Conservation (phyloP, 37 sponge, comb jelly and placozoan genomes). For the Axinella damicornis region DNA sequence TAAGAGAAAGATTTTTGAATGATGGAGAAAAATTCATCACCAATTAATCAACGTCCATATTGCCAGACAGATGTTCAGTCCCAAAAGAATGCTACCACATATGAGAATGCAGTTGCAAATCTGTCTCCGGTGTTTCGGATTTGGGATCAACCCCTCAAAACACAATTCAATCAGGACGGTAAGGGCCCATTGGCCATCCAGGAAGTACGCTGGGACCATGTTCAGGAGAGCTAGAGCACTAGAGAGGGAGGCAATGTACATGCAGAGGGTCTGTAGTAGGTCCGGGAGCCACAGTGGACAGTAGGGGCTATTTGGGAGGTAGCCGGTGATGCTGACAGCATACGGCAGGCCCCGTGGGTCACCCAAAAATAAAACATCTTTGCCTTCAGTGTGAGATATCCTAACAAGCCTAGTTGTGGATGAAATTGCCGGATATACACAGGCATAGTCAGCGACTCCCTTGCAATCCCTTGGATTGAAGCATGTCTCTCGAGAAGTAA, state of each 20-base stretch:
- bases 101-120: constrained; percentile 53
- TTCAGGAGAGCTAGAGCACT: constrained; percentile 94
- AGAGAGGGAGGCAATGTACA: constrained; percentile 87
- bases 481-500: constrained; percentile 49
- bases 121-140: constrained; percentile 22
- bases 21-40: constrained; percentile 5
- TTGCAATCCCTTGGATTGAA: constrained; percentile 71
- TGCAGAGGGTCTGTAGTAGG: constrained; percentile 74
- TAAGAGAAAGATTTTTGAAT: no score
- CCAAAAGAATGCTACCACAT: constrained; percentile 50
- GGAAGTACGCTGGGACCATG: constrained; percentile 87
- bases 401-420: constrained; percentile 56
- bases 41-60: constrained; percentile 67
- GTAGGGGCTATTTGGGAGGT: constrained; percentile 44
- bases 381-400: constrained; percentile 69
- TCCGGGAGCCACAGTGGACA: constrained; percentile 77
- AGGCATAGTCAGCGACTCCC: constrained; percentile 36
- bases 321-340: constrained; percentile 61
- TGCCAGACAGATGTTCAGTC: constrained; percentile 57
- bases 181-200: constrained; percentile 94
- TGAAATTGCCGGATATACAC: constrained; percentile 72
- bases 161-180: constrained; percentile 73
- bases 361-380: constrained; percentile 84
- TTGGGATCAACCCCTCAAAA: constrained; percentile 45
- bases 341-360: constrained; percentile 68